These are phyloP conservation scores for Pteria penguin DNA, from an alignment of 2,888 invertebrate genomes.

Conservation along the genomic window DNA sequence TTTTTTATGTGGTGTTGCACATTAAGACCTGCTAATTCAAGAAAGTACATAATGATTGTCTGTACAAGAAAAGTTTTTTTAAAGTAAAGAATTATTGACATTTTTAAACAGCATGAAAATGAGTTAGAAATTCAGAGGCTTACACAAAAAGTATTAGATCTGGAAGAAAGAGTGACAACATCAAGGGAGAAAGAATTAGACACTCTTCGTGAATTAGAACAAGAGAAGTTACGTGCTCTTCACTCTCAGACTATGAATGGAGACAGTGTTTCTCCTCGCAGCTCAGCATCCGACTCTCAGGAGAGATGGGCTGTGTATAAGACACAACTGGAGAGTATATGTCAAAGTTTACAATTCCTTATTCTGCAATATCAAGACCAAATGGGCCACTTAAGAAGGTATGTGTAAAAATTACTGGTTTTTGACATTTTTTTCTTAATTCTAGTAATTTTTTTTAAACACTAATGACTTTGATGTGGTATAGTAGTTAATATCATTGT, in stretches of 20 bases:
- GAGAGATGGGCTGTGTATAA: conserved; percentile 55
- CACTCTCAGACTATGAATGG: conserved; percentile 13
- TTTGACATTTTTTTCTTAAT: too few relatives aligned
- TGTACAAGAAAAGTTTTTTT: background rate
- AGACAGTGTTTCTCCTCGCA: conserved; percentile 3
- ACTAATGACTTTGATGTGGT: too few relatives aligned
- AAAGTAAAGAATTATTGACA: too few relatives aligned
- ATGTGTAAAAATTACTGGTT: too few relatives aligned
- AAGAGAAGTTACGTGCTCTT: conserved; percentile 48
- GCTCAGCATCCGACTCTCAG: background rate
- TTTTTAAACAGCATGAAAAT: conserved; percentile 67
- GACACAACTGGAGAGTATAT: conserved; percentile 67
- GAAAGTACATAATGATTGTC: background rate
- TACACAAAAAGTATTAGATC: conserved; percentile 61
- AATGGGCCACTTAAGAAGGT: conserved; percentile 51
- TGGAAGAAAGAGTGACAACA: conserved; percentile 62
- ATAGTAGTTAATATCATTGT: too few relatives aligned
- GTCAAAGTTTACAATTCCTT: conserved; percentile 70
- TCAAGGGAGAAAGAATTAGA: conserved; percentile 58
- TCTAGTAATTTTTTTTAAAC: too few relatives aligned
- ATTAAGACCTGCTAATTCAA: background rate
- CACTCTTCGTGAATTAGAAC: conserved; percentile 55
- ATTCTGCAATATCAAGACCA: conserved; percentile 67
- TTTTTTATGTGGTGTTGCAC: background rate
- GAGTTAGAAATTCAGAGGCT: conserved; percentile 69